Evolutionary conservation across 2,888 invertebrate species (phyloP), one percentile per base, ranked within the genome.

Genomic region (Eupithecia centaureata): DNA sequence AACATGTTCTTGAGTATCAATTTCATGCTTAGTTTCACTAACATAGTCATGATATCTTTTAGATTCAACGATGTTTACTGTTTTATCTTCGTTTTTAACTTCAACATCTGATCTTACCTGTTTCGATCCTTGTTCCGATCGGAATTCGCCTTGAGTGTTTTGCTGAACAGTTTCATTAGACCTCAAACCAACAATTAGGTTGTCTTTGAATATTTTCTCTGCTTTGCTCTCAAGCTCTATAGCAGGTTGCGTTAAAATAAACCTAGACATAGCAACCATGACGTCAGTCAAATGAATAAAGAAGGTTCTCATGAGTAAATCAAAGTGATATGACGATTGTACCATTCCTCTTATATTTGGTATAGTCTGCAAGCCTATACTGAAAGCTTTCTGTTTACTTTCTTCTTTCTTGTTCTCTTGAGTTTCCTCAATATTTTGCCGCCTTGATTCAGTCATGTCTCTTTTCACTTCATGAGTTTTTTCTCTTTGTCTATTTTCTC

Each of bases 241-340:
- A 13, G 80, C 74, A 32, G 88, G 88, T 70, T 90, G 86, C 38
- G 82, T 78, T 52, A 89, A 73, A 68, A 92, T 83, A 74, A 88
- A 89, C 72, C 88, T 86, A 1, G 91, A 90, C 60, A 94, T 75
- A 18, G 89, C 89, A 7, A 93, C 89, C 91, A 94, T 92, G 0
- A 94, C 88, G 73, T 92, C 92, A 1, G 93, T 92, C 5, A 94
- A 74, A 74, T 93, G 91, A 32, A 92, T 83, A 63, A 93, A 90
- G 77, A 94, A 93, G 1, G 91, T 91, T 80, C 88, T 89, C 22
- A 93, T 74, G 13, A 93, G 75, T 42, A 90, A 79, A 71, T 91
- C 85, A 59, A 87, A 90, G 33, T 89, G 86, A 65, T 85, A 82
- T 0, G 87, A 86, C 5, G 88, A 86, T 59, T 89, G 85, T 0